Evolutionary conservation across 2,888 invertebrate species (phyloP), one percentile per base, ranked within the genome.

Genomic region (Mimumesa dahlbomi): DNA sequence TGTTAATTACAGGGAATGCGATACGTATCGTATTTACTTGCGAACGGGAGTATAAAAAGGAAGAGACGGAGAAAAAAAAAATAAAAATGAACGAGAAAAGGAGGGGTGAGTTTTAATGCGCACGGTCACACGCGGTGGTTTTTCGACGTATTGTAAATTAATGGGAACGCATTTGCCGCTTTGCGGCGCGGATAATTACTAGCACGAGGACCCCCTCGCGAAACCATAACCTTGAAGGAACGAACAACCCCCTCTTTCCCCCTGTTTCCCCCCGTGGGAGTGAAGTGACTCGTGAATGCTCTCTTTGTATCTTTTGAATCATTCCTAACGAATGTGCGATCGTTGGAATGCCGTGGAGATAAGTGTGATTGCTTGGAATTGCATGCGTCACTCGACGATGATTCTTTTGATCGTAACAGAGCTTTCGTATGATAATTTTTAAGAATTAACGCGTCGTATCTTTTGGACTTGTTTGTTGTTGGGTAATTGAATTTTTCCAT

Each of bases 1-100:
- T 53, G 53, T 66, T 66, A 66, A 66, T 66, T 59, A 54, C 50
- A 29, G 50, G 1, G 40, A 29, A 38, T 13, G 40, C 14, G 29
- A 48, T 57, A 18, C 13, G 29, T 9, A 14, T 40, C 14, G 38
- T 40, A 14, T 18, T 22, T 29, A 43, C 16, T 36, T 19, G 46
- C 38, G 7, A 36, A 4, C 34, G 34, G 40, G 40, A 40, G 25
- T n/a, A n/a, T n/a, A n/a, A n/a, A n/a, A n/a, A n/a, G n/a, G n/a
- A n/a, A n/a, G n/a, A n/a, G n/a, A n/a, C n/a, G n/a, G n/a, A n/a
- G n/a, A 19, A 42, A 46, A 40, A 16, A 16, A 5, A 40, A 1
- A n/a, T n/a, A 19, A 42, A 46, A 40, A 16, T 40, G 4, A 40
- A 1, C 29, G 14, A 22, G 45, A 18, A 18, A 40, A 62, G 54